phyloP scores from a whole-genome alignment of 2,113 vertebrate genomes.

The Dipodomys merriami region DNA sequence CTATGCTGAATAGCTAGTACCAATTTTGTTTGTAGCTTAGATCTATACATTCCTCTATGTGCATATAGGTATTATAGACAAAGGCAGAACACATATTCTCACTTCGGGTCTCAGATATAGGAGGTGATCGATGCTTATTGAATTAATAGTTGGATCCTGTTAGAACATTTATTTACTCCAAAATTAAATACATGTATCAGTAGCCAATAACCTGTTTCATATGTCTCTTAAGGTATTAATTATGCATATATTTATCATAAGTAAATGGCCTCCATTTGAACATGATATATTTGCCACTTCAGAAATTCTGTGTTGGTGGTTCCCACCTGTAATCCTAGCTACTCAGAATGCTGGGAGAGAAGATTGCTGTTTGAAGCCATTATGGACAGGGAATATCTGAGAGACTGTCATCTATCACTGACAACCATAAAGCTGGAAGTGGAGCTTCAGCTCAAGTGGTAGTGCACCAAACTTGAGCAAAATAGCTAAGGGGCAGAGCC shows the following conservation, averaged over 20 bases:
- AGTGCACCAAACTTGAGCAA: no score
- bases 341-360: no score
- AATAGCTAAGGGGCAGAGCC: no score
- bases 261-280: background rate
- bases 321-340: no score
- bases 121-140: background rate
- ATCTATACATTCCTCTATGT: background rate
- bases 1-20: background rate
- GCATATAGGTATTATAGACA: background rate
- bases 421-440: no score
- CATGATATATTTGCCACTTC: background rate
- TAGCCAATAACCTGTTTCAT: background rate
- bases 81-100: background rate
- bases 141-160: background rate
- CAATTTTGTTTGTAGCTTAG: background rate
- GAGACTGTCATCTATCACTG: no score
- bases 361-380: no score
- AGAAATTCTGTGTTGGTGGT: background rate
- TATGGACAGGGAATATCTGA: no score
- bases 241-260: background rate
- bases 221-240: conserved; percentile 47
- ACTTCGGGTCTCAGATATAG: background rate
- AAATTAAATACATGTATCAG: conserved; percentile 3
- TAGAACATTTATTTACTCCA: background rate
- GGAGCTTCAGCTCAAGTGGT: no score